Percentiles rank a stretch among this genome's conserved stretches.
These are phyloP conservation scores for Drosophila quadrilineata DNA, from an alignment of 1,140 invertebrate genomes.

Conservation along the genomic window DNA sequence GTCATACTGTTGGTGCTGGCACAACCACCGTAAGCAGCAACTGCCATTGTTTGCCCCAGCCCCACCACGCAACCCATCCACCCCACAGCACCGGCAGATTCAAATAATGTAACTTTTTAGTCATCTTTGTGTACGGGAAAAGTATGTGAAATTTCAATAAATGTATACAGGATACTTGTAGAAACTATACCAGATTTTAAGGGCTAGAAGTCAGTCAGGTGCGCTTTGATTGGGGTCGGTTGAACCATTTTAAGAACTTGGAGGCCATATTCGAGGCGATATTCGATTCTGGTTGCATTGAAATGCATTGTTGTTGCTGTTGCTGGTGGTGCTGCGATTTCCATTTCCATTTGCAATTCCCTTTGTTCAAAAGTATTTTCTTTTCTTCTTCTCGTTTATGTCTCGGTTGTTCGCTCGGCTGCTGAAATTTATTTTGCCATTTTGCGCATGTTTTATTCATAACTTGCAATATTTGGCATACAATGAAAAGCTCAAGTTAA, in stretches of 20 bases:
- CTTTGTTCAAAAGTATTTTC: too few relatives aligned
- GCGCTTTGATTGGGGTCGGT: slow-evolving; percentile 10
- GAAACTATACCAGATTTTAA: too few relatives aligned
- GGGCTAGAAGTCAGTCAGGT: neutral
- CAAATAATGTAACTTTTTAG: neutral
- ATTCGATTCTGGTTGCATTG: slow-evolving; percentile 38
- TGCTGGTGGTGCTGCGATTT: slow-evolving; percentile 41
- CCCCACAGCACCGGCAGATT: slow-evolving; percentile 13
- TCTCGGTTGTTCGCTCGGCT: slow-evolving; percentile 47
- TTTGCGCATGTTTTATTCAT: slow-evolving; percentile 72
- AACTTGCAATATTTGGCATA: slow-evolving; percentile 62
- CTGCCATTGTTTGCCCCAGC: slow-evolving; percentile 67
- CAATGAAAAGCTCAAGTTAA: slow-evolving; percentile 41
- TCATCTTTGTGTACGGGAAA: too few relatives aligned
- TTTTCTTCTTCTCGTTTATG: slow-evolving; percentile 28
- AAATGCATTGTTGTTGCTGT: neutral
- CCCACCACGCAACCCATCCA: slow-evolving; percentile 45
- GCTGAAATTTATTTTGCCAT: slow-evolving; percentile 54
- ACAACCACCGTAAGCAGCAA: slow-evolving; percentile 58
- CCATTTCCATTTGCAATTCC: slow-evolving; percentile 64
- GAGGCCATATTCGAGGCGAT: slow-evolving; percentile 58
- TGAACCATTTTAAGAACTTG: slow-evolving; percentile 3
- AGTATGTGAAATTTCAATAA: too few relatives aligned
- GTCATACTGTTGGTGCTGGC: slow-evolving; percentile 40
- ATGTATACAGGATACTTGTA: neutral